Conservation (phyloP, 2,888 invertebrate genomes). For the Aporophyla lueneburgensis region DNA sequence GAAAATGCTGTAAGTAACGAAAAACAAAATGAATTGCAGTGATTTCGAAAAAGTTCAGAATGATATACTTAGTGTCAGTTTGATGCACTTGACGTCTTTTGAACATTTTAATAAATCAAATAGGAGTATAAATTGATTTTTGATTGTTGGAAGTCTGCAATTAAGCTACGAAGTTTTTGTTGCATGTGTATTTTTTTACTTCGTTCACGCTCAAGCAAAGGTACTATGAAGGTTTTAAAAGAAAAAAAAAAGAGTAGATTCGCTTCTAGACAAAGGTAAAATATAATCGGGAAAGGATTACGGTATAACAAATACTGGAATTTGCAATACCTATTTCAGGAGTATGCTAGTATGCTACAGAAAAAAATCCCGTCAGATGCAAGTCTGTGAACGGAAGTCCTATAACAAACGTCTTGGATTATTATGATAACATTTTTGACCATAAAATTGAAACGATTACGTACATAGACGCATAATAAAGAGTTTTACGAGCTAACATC, state of each 20-base stretch:
- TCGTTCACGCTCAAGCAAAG: not conserved
- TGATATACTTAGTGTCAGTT: not conserved
- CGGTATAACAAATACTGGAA: not conserved
- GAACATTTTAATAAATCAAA: not conserved
- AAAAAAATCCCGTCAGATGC: slow-evolving; percentile 17
- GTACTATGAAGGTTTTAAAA: no score
- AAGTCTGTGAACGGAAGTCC: slow-evolving; percentile 77
- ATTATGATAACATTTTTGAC: slow-evolving; percentile 84
- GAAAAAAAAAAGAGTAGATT: not conserved
- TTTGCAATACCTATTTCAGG: slow-evolving; percentile 16
- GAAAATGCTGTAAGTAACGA: not conserved
- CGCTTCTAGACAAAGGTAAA: not conserved
- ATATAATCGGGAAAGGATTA: not conserved
- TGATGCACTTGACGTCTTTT: not conserved
- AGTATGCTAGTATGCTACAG: not conserved
- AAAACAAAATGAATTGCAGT: not conserved
- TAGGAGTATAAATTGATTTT: not conserved
- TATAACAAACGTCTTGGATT: slow-evolving; percentile 78
- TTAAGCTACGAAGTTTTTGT: not conserved
- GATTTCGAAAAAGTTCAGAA: not conserved
- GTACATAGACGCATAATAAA: slow-evolving; percentile 87
- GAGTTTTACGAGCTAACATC: slow-evolving; percentile 87
- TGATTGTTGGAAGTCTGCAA: no score
- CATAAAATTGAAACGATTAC: slow-evolving; percentile 83
- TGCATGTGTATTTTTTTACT: not conserved